A percentile compares a stretch with the other conserved stretches of the same genome.
phyloP scores from a whole-genome alignment of 2,797 vertebrate species.

The Myotis myotis region DNA sequence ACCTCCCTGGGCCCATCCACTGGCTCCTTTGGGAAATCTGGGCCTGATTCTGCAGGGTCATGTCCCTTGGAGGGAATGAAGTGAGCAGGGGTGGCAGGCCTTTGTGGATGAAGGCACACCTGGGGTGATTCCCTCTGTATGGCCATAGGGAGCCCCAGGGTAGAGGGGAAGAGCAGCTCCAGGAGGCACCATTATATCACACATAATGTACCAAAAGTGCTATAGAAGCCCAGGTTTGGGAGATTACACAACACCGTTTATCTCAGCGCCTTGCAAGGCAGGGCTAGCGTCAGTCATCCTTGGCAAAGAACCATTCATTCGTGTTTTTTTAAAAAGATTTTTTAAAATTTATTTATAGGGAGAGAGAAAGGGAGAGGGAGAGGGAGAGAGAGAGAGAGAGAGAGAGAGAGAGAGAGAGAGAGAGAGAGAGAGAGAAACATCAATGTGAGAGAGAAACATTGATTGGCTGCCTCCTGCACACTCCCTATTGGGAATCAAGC shows the following conservation, averaged over 20 bases:
- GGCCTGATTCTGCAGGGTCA: background rate
- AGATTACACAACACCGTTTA: rapidly evolving
- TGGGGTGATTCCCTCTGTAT: background rate
- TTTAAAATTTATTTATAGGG: background rate
- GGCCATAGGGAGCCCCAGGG: background rate
- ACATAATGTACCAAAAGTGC: background rate
- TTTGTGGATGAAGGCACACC: background rate
- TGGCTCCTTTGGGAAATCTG: background rate
- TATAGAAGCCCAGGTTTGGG: background rate
- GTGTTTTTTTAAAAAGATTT: too few relatives aligned
- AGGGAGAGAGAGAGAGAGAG: too few relatives aligned
- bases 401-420: too few relatives aligned
- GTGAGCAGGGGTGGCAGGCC: background rate
- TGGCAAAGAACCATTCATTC: background rate
- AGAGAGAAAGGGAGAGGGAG: too few relatives aligned
- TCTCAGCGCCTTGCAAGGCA: background rate
- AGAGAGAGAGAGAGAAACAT: too few relatives aligned
- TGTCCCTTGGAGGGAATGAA: background rate
- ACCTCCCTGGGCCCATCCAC: background rate
- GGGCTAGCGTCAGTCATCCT: background rate
- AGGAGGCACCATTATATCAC: background rate
- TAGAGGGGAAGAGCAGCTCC: background rate
- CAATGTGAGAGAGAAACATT: background rate
- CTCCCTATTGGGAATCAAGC: background rate
- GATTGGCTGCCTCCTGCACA: background rate